Evolutionary conservation across 1,140 invertebrate species (phyloP), one percentile per base, ranked within the genome.

Genomic region (Copidosoma floridanum): DNA sequence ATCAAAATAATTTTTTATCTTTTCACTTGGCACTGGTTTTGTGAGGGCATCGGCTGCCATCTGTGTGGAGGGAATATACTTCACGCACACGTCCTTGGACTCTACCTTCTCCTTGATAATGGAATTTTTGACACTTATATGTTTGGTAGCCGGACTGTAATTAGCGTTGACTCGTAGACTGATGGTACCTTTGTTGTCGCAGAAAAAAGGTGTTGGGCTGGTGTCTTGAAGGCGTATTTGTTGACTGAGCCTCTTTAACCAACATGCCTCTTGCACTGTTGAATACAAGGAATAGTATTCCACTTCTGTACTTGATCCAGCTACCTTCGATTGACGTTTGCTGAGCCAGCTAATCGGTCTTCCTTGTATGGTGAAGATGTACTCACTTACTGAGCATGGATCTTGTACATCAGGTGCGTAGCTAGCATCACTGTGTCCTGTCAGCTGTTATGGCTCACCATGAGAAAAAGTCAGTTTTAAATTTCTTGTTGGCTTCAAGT

Each of bases 51-150:
- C n/a, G n/a, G n/a, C n/a, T n/a, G n/a, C n/a, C n/a, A n/a, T n/a
- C n/a, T n/a, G n/a, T n/a, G n/a, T n/a, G n/a, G 32, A 35, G 6
- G 32, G 32, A 6, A 35, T 72, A 57, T 75, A 65, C 10, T 65
- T 57, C 7, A 79, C 67, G 54, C 78, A 74, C 20, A 81, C 79
- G 54, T 81, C 78, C 52, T 82, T 81, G 0, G 71, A 72, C 27
- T 72, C 60, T 24, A 61, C 52, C 47, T n/a, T n/a, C n/a, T n/a
- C n/a, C n/a, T n/a, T n/a, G n/a, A n/a, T n/a, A n/a, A n/a, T n/a
- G n/a, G n/a, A n/a, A n/a, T n/a, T n/a, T n/a, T n/a, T n/a, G n/a
- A n/a, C n/a, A n/a, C n/a, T n/a, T n/a, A n/a, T n/a, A n/a, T n/a
- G n/a, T n/a, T n/a, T n/a, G n/a, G n/a, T n/a, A 7, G 6, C 14